phyloP scores from a whole-genome alignment of 2,113 vertebrate genomes.

The Arvicanthis niloticus region DNA sequence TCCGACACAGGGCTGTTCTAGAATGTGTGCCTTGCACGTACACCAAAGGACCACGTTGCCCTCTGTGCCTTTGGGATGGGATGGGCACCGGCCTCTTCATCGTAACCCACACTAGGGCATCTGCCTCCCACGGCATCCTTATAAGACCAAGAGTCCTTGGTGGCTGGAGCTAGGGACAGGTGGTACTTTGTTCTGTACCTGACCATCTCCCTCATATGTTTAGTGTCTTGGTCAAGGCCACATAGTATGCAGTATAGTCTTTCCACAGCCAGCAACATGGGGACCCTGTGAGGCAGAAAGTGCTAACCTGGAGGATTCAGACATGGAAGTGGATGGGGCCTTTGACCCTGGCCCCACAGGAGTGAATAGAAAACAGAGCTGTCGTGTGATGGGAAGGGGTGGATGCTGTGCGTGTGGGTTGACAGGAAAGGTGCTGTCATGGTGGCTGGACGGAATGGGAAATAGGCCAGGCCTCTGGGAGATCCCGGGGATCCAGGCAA shows the following conservation, averaged over 20 bases:
- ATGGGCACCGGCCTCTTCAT: too few species aligned
- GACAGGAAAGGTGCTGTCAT: not conserved
- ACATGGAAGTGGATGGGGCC: fast-evolving
- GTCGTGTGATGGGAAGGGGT: fast-evolving
- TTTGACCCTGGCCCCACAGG: not conserved
- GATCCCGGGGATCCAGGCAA: not conserved
- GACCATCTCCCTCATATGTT: fast-evolving
- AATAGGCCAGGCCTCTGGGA: too few species aligned
- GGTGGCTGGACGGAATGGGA: not conserved
- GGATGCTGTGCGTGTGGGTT: not conserved
- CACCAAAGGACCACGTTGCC: fast-evolving
- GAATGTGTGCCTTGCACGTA: too few species aligned
- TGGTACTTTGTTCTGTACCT: not conserved
- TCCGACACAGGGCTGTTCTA: fast-evolving
- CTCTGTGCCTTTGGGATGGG: not conserved
- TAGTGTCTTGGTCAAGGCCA: not conserved
- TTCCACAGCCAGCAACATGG: not conserved
- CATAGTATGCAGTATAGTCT: too few species aligned
- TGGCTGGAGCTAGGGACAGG: too few species aligned
- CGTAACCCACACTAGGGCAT: fast-evolving
- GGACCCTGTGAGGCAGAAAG: fast-evolving
- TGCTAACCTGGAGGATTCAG: not conserved
- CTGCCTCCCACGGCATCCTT: not conserved
- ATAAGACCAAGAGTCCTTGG: not conserved
- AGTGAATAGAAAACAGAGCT: fast-evolving